These are phyloP conservation scores for Sander vitreus DNA, from an alignment of 2,113 vertebrate genomes.

Conservation along the genomic window DNA sequence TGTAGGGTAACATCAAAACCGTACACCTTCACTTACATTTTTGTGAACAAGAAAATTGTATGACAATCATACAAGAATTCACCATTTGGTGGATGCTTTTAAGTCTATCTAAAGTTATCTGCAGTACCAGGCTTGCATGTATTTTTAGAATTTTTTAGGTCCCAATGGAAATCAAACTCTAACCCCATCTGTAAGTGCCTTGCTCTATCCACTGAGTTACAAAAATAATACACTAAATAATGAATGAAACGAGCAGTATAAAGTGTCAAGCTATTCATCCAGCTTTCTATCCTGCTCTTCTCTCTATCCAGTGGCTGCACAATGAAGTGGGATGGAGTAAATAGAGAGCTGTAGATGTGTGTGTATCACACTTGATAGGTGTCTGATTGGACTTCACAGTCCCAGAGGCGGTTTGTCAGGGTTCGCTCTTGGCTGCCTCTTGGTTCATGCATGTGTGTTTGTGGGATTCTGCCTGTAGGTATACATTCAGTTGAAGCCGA, in stretches of 20 bases:
- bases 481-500: not conserved
- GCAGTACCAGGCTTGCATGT: not conserved
- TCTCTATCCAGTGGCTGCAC: slow-evolving; percentile 5
- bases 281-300: not conserved
- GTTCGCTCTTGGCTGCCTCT: slow-evolving; percentile 15
- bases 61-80: slow-evolving; percentile 27
- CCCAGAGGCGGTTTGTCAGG: slow-evolving; percentile 29
- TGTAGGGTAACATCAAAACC: not conserved
- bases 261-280: slow-evolving; percentile 15
- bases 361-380: slow-evolving; percentile 9
- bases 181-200: not conserved
- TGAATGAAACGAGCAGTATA: slow-evolving; percentile 6
- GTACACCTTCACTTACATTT: not conserved
- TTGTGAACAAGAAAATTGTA: not conserved
- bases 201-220: not conserved
- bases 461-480: not conserved
- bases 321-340: slow-evolving; percentile 29
- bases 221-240: not conserved
- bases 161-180: slow-evolving; percentile 3
- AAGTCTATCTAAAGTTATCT: slow-evolving; percentile 15
- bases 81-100: slow-evolving; percentile 35
- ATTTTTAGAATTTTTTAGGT: slow-evolving; percentile 17
- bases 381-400: slow-evolving; percentile 54
- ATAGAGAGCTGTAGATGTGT: slow-evolving; percentile 22
- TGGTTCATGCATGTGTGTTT: not conserved